Base-by-base conservation (phyloP, 2,797 vertebrate genomes). In the Podargus strigoides region DNA sequence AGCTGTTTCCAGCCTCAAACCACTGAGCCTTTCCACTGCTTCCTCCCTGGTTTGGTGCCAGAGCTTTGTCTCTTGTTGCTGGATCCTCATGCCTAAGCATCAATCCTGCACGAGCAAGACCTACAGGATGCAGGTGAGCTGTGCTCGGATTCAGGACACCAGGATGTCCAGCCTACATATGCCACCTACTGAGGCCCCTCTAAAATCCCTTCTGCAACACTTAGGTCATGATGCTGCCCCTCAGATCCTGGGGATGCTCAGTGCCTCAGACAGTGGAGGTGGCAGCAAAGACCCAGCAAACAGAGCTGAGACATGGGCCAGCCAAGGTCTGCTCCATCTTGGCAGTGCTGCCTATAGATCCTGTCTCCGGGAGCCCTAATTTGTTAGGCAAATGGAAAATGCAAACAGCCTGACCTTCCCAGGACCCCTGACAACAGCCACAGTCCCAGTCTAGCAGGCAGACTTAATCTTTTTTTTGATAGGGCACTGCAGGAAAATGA, bases 391-490 rank as follows among this genome's bases (percentile, higher is more conserved):
- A 87, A 95, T 56, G 52, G 49, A 32, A 87, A 96, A 88, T 26
- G 27, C 49, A 60, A 88, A 39, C 28, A 79, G 41, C 16, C 64
- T 87, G 93, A 92, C 87, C 68, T 89, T 63, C 59, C 39, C 75
- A 37, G 64, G 59, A 56, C 75, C 68, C 70, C 73, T 64, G 86
- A 67, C 28, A 92, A 74, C 66, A 93, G 39, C 70, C 55, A 52
- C 74, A 66, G 78, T 4, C 72, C 75, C 85, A 56, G 41, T 30
- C 32, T 24, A 53, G 85, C 75, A 62, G 60, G 60, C 7, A 5
- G 82, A 60, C 60, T 84, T 78, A 66, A 87, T 87, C 60, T 50
- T 53, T 49, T 49, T 78, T 96, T 92, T 94, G 91, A 74, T 53
- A 85, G 69, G 46, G 46, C 87, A 85, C 11, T 0, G 4, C 44